Conservation (phyloP, 2,113 vertebrate species). For the Hemiprocne comata region DNA sequence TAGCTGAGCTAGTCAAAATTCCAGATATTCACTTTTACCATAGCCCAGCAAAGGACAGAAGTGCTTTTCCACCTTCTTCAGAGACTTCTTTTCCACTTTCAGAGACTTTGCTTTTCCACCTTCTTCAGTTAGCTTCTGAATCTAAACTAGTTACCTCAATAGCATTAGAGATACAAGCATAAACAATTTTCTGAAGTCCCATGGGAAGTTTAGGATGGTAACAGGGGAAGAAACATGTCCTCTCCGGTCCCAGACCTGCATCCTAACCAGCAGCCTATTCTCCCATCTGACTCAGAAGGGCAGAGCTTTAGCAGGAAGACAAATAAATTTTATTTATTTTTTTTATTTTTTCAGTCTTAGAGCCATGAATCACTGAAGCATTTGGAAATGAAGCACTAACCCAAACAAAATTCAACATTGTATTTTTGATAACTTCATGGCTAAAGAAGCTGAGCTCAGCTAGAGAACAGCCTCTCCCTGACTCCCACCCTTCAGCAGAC, state of each 20-base stretch:
- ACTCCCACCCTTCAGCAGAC: accelerated
- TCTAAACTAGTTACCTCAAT: not conserved
- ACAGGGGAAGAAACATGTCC: not conserved
- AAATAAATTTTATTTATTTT: not conserved
- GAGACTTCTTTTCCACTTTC: no score
- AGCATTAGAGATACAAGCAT: not conserved
- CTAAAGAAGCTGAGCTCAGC: not conserved
- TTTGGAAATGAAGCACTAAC: not conserved
- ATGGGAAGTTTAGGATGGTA: not conserved
- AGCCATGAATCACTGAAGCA: constrained; percentile 34
- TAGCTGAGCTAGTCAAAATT: constrained; percentile 13
- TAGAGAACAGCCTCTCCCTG: not conserved
- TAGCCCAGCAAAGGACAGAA: not conserved
- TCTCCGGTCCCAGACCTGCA: not conserved
- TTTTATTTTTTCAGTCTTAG: not conserved
- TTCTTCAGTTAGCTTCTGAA: not conserved
- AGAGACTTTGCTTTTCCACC: not conserved
- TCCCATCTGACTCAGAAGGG: not conserved
- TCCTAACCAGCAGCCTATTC: not conserved
- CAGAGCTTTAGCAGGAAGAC: not conserved
- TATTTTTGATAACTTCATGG: not conserved
- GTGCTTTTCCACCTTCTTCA: not conserved
- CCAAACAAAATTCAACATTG: not conserved
- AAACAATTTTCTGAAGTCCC: not conserved
- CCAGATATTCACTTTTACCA: not conserved